Conservation (phyloP, 2,888 invertebrate species). For the Scaptomyza cyrtandrae region DNA sequence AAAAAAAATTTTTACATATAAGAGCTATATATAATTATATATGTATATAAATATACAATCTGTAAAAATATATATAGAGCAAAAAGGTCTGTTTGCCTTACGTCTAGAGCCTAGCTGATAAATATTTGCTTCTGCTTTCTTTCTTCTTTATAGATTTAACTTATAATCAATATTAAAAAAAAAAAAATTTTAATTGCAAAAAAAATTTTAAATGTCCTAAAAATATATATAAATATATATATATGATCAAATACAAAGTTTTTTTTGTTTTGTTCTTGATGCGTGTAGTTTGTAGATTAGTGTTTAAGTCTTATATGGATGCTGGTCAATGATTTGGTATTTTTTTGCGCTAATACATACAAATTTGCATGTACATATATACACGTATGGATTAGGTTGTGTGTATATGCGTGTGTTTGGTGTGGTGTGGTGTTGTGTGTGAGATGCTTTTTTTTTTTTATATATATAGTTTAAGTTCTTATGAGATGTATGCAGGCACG, state of each 20-base stretch:
- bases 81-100: conserved; percentile 53
- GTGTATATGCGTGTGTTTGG: conserved; percentile 13
- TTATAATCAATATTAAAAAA: conserved; percentile 11
- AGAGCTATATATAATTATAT: conserved; percentile 5
- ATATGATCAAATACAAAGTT: conserved; percentile 30
- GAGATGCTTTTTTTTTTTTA: background rate
- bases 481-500: conserved; percentile 76
- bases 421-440: conserved; percentile 4
- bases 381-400: conserved; percentile 2
- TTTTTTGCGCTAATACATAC: conserved; percentile 64
- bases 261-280: conserved; percentile 11
- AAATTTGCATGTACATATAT: conserved; percentile 5
- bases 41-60: conserved; percentile 32
- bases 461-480: conserved; percentile 43
- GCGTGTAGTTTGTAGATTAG: background rate
- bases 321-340: conserved; percentile 61
- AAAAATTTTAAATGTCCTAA: background rate
- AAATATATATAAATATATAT: conserved; percentile 9
- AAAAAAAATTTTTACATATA: conserved; percentile 31
- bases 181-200: conserved; percentile 9
- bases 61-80: conserved; percentile 38
- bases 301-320: conserved; percentile 43
- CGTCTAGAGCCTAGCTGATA: conserved; percentile 42
- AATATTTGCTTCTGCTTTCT: conserved; percentile 8
- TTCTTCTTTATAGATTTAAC: conserved; percentile 15